Evolutionary conservation across 2,797 vertebrate genomes (phyloP), one percentile per base, ranked within the genome.

Genomic region (Sternotherus odoratus): DNA sequence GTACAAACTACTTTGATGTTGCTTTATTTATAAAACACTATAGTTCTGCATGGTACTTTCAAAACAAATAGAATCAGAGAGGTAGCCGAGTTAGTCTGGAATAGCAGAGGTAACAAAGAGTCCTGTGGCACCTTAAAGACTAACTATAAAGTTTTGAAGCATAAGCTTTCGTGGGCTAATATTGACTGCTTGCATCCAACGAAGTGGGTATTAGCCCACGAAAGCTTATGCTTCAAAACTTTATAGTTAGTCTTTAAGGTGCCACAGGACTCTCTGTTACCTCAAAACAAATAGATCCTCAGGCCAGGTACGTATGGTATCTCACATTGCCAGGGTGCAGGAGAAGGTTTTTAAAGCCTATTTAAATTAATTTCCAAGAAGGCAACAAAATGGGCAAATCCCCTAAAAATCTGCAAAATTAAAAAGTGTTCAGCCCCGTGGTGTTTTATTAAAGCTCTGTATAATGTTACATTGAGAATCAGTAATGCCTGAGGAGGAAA

Each of bases 241-340:
- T n/a, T n/a, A n/a, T n/a, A n/a, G n/a, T n/a, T n/a, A n/a, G n/a
- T n/a, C n/a, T n/a, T n/a, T n/a, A n/a, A n/a, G n/a, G n/a, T n/a
- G n/a, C n/a, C n/a, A n/a, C n/a, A n/a, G n/a, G n/a, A n/a, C n/a
- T n/a, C n/a, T n/a, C n/a, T n/a, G n/a, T n/a, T n/a, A n/a, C n/a
- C n/a, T 0, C 10, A 49, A 89, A 13, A 39, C 36, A 79, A 50
- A 46, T 1, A 75, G 5, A n/a, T 48, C 9, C 46, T 48, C 46
- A 48, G 46, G 46, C 46, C 46, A 49, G 12, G 48, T 4, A 49
- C 12, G 12, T 49, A 12, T 49, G 13, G 48, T 49, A 49, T 51
- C 6, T 56, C 54, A 36, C 9, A 4, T n/a, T 26, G 39, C 16
- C 90, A 0, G 0, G 6, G 6, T 51, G 24, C 28, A n/a, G 50